Evolutionary conservation across 1,140 invertebrate species (phyloP), one percentile per base, ranked within the genome.

Genomic region (Matsumurasca onukii): DNA sequence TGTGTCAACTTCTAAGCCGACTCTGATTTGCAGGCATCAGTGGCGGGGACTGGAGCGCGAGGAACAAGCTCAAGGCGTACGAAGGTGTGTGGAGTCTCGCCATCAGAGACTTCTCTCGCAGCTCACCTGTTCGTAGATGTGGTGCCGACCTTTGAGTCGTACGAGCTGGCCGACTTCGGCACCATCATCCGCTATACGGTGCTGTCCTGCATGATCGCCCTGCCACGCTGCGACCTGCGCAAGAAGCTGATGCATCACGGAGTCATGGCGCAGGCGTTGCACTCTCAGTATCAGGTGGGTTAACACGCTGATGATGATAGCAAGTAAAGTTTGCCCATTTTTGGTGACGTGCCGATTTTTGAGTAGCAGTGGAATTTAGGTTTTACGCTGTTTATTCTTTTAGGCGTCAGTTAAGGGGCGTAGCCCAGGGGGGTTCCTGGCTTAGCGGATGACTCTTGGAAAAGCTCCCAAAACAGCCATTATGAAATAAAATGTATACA

Each of bases 71-170:
- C 0, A 99, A 99, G 79, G 92, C 93, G 1, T 96, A 96, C 77
- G 91, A 94, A 83, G 98, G 96, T 52, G 88, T 98, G 27, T 99
- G 99, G 78, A 95, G 92, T 72, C 92, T 99, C 81, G 91, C 96
- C 3, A 91, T 99, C 45, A 85, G 98, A 71, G 96, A 99, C 78
- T 99, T 99, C 77, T 96, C 96, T 80, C 89, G 89, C 98, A 17
- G 94, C 98, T 1, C 89, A 88, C 55, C 88, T 98, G 57, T 99
- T 99, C 78, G 86, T 99, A 71, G 98, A 99, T 77, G 98, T 97
- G 52, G 96, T 99, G 20, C 98, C 98, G 68, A 99, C 98, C 22
- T 99, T 99, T 80, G 99, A 98, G 20, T 98, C 96, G 15, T 99
- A 99, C 79, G 98, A 99, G 80, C 82, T 99, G 30, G 98, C 99